Evolutionary conservation across 2,113 vertebrate genomes (phyloP).

Genomic region (Prochilodus magdalenae): DNA sequence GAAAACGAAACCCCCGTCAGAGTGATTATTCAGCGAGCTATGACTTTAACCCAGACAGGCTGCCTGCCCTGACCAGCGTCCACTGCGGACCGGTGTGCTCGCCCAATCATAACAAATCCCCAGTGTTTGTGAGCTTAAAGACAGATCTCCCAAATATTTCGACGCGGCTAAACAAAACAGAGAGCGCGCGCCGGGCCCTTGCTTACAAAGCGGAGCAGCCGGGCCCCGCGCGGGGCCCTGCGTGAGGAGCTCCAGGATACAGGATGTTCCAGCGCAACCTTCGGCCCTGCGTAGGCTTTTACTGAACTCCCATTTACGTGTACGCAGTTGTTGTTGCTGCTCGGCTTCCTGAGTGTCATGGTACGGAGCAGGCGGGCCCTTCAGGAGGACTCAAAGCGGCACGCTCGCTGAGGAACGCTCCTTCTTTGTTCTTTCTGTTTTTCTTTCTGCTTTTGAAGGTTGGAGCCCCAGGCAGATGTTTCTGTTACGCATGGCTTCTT

Average conservation of each 20-base stretch:
- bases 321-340: conserved; percentile 38
- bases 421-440: conserved; percentile 31
- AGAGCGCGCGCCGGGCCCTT: conserved; percentile 41
- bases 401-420: not conserved
- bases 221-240: conserved; percentile 58
- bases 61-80: conserved; percentile 4
- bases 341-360: conserved; percentile 20
- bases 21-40: not conserved
- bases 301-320: conserved; percentile 29
- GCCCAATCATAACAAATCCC: conserved; percentile 70
- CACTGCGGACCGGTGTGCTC: conserved; percentile 39
- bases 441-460: conserved; percentile 53
- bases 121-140: conserved; percentile 69
- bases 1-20: too few species aligned
- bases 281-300: not conserved
- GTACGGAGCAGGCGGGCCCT: not conserved
- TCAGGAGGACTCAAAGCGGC: conserved; percentile 3
- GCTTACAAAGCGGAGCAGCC: conserved; percentile 39
- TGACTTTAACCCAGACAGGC: not conserved
- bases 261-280: conserved; percentile 20
- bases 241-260: not conserved
- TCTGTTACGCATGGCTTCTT: conserved; percentile 50
- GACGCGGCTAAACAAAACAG: conserved; percentile 68
- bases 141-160: conserved; percentile 73
- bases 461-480: conserved; percentile 65